Evolutionary conservation across 1,140 invertebrate genomes (phyloP).

Genomic region (Platyscapa corneri): DNA sequence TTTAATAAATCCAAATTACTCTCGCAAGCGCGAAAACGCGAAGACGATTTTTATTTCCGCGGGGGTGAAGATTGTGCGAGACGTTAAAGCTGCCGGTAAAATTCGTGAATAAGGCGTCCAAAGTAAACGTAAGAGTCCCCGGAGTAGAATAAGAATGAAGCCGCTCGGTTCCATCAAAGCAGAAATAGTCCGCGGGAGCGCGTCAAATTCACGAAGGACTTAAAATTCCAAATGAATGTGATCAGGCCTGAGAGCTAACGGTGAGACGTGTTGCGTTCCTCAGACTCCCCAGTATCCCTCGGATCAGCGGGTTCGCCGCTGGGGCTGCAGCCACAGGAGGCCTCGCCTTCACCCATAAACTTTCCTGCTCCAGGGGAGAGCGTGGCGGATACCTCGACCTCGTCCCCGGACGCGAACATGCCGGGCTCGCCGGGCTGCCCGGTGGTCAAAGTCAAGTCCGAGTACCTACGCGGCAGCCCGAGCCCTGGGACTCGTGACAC

Average conservation of each 20-base stretch:
- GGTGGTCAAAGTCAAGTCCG: constrained; percentile 73
- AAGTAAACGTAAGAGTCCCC: too few species aligned
- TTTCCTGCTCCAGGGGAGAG: constrained; percentile 84
- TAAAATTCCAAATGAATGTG: neutral
- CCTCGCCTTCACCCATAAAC: constrained; percentile 72
- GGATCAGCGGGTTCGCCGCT: constrained; percentile 73
- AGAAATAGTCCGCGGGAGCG: neutral
- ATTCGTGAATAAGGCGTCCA: too few species aligned
- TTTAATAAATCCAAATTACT: too few species aligned
- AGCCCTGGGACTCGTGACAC: constrained; percentile 68
- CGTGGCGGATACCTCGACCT: constrained; percentile 91
- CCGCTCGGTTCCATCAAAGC: neutral
- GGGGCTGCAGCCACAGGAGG: constrained; percentile 70
- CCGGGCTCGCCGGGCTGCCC: constrained; percentile 80
- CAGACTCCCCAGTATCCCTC: constrained; percentile 74
- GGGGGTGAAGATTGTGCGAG: too few species aligned
- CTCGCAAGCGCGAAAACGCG: too few species aligned
- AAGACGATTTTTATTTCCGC: too few species aligned
- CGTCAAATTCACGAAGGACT: neutral
- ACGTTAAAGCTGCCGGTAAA: too few species aligned
- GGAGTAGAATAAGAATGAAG: too few species aligned
- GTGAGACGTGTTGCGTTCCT: constrained; percentile 57
- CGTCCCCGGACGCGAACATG: constrained; percentile 87
- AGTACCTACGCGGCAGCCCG: constrained; percentile 71
- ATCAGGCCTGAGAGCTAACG: neutral